These are phyloP conservation scores for Catocala fraxini DNA, from an alignment of 2,888 invertebrate genomes.

Conservation along the genomic window DNA sequence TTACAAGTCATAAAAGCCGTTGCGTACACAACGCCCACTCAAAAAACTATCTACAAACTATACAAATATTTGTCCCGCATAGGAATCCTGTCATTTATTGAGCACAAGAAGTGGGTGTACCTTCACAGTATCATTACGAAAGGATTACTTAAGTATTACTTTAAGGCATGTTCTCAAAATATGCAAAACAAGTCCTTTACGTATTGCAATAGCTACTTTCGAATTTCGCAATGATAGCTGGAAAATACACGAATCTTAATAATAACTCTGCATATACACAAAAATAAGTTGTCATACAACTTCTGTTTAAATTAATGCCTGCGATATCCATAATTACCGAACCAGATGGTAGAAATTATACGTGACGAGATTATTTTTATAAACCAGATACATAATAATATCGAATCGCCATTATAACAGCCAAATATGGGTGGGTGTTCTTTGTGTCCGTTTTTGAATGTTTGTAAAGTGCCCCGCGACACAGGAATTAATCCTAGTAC, in stretches of 20 bases:
- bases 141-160: neutral
- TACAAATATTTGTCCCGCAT: neutral
- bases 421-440: too few relatives aligned
- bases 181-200: constrained; percentile 8
- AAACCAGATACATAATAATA: too few relatives aligned
- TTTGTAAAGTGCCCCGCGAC: too few relatives aligned
- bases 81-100: neutral
- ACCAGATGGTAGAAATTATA: neutral
- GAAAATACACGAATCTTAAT: neutral
- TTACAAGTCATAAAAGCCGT: neutral
- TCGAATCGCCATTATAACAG: too few relatives aligned
- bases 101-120: neutral
- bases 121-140: neutral
- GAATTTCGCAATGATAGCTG: constrained; percentile 10
- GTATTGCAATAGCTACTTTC: constrained; percentile 13
- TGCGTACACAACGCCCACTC: neutral
- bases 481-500: too few relatives aligned
- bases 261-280: constrained; percentile 9
- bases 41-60: neutral
- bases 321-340: neutral
- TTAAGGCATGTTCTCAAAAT: neutral
- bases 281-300: constrained; percentile 7
- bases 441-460: too few relatives aligned
- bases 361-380: too few relatives aligned
- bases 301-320: constrained; percentile 5